Evolutionary conservation across 2,797 vertebrate genomes (phyloP).

Genomic region (Varecia variegata): DNA sequence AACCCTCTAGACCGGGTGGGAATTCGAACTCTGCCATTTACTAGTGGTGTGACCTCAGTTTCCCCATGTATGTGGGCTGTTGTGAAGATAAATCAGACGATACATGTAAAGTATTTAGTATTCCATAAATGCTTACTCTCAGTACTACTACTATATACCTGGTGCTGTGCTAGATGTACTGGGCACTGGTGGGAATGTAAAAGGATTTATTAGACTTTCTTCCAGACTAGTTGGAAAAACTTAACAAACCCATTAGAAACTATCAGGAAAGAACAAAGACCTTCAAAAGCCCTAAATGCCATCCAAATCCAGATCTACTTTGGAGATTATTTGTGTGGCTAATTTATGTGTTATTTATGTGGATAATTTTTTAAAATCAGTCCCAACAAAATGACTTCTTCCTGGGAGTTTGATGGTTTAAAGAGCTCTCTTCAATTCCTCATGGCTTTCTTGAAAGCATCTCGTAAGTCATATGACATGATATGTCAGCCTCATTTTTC

Average conservation of each 20-base stretch:
- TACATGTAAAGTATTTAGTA: not conserved
- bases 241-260: not conserved
- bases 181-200: not conserved
- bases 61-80: not conserved
- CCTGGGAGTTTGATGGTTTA: not conserved
- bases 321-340: not conserved
- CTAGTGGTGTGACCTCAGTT: not conserved
- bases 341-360: not conserved
- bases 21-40: not conserved
- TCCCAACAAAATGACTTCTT: not conserved
- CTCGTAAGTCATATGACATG: slow-evolving; percentile 2
- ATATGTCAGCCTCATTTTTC: not conserved
- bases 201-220: not conserved
- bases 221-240: not conserved
- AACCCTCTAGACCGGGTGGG: not conserved
- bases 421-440: slow-evolving; percentile 28
- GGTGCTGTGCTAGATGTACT: not conserved
- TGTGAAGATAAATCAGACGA: slow-evolving; percentile 18
- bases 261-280: not conserved
- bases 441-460: slow-evolving; percentile 12
- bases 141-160: not conserved
- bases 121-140: not conserved
- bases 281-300: not conserved
- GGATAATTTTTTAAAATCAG: not conserved
- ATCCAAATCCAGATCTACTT: not conserved